Evolutionary conservation across 2,797 vertebrate genomes (phyloP), one percentile per base, ranked within the genome.

Genomic region (Dromococcyx pavoninus): DNA sequence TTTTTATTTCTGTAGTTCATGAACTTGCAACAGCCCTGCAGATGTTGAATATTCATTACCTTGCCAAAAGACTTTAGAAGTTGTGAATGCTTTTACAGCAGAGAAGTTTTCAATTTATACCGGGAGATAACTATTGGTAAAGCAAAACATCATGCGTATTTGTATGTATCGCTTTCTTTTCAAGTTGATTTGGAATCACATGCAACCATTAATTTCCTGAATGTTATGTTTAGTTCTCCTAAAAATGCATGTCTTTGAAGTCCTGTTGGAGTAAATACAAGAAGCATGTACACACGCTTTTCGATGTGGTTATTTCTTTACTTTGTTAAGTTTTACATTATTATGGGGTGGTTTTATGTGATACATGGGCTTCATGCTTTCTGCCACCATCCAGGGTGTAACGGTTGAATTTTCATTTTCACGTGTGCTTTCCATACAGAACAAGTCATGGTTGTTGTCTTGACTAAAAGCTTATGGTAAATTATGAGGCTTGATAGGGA

Each of bases 1-100:
- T 95, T 46, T 89, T 95, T 84, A 79, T 91, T 94, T 90, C 67
- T 93, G 32, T 84, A 94, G 88, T 88, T 96, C 92, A 79, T 90
- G 88, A 96, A 88, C 95, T 94, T 79, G 56, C 21, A 93, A 41
- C 50, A 91, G 61, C 35, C 67, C 57, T 67, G 57, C 94, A 97
- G 90, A 89, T 95, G 91, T 79, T 91, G 14, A 4, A 35, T 88
- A 74, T 67, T 93, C 37, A 17, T 88, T 90, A 62, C 53, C 19
- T 82, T 96, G 83, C 91, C 79, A 94, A 74, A 89, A 92, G 41
- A 44, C 56, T 58, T 41, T 7, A 62, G 67, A 78, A 76, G 37
- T 57, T 78, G 44, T 71, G 77, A 88, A 61, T 2, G 1, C 24
- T 92, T 88, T 73, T 82, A 91, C 2, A 1, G 41, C 41, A 48